Percentiles rank a stretch among this genome's conserved stretches.
phyloP scores from a whole-genome alignment of 2,797 vertebrate species.

The Pangasius djambal region DNA sequence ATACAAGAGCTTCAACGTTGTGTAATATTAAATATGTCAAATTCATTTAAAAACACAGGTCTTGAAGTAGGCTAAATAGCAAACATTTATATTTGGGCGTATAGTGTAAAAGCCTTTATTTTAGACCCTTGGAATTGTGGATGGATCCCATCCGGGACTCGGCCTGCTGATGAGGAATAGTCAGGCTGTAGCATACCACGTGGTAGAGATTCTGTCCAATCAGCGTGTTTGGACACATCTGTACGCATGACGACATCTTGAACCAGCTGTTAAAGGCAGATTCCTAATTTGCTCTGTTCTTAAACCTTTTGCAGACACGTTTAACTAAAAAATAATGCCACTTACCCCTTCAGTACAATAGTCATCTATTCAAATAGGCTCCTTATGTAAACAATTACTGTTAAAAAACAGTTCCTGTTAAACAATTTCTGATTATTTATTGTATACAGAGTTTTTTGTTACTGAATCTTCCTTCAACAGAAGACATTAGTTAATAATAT shows the following conservation, averaged over 20 bases:
- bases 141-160: neutral
- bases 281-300: neutral
- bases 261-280: constrained; percentile 8
- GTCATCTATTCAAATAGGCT: neutral
- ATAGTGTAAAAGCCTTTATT: neutral
- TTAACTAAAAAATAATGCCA: neutral
- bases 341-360: neutral
- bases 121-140: neutral
- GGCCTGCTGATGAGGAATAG: neutral
- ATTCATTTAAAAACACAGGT: neutral
- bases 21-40: neutral
- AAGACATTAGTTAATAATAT: neutral
- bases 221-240: constrained; percentile 6
- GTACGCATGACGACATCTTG: constrained; percentile 12
- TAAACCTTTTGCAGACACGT: neutral
- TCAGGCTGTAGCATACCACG: constrained; percentile 6
- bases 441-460: neutral
- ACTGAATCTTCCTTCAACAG: neutral
- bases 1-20: neutral
- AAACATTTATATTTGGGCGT: neutral
- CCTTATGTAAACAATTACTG: neutral
- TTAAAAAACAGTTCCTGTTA: too few relatives aligned
- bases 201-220: constrained; percentile 12
- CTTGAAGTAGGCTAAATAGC: neutral
- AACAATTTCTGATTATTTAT: neutral